Conservation (phyloP, 2,113 vertebrate species). For the Mesembrinibis cayennensis region DNA sequence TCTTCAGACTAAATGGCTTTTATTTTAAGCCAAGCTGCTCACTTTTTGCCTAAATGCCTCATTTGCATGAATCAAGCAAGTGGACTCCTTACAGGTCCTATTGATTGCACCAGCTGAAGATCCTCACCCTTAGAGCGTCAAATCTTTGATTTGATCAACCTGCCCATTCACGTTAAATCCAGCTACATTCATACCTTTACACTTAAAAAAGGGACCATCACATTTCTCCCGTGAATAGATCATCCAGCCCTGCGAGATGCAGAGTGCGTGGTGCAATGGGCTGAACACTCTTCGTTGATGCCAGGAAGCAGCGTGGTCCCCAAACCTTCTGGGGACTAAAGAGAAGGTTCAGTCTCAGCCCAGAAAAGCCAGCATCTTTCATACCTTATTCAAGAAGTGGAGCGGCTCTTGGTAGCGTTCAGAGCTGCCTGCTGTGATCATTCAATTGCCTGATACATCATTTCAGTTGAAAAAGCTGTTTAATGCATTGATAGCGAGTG, state of each 20-base stretch:
- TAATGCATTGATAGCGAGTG: background rate
- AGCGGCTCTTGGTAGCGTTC: background rate
- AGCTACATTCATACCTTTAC: background rate
- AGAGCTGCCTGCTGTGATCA: background rate
- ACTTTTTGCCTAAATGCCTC: background rate
- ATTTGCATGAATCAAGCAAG: background rate
- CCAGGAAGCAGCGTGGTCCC: background rate
- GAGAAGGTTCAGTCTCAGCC: background rate
- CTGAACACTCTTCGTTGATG: background rate
- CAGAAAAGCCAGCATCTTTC: background rate
- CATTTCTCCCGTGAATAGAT: accelerated
- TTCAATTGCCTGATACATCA: background rate
- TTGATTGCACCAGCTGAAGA: background rate
- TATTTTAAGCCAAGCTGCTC: background rate
- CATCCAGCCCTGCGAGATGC: background rate
- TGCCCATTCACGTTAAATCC: background rate
- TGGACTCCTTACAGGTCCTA: background rate
- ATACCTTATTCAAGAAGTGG: background rate
- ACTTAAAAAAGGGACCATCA: background rate
- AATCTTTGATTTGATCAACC: background rate
- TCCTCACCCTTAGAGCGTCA: background rate
- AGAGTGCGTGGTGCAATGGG: accelerated
- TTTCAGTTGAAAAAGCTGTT: background rate
- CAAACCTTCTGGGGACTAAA: background rate
- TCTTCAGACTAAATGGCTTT: background rate